These are phyloP conservation scores for Zaprionus gabonicus DNA, from an alignment of 1,140 invertebrate species.

Conservation along the genomic window DNA sequence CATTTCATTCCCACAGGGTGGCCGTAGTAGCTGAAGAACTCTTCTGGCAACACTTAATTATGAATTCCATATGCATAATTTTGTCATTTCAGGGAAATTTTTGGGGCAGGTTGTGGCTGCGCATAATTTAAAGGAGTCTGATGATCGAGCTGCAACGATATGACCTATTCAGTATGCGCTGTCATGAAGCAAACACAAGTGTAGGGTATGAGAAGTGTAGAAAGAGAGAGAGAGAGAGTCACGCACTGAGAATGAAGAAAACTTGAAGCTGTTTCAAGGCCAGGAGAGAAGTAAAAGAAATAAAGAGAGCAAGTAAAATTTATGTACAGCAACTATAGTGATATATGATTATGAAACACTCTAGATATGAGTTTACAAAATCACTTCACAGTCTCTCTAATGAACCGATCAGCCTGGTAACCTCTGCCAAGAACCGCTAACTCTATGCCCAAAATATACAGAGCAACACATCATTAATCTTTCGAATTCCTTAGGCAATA, in stretches of 20 bases:
- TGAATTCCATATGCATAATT: constrained; percentile 73
- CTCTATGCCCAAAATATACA: constrained; percentile 18
- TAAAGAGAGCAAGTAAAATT: neutral
- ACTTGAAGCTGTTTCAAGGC: constrained; percentile 12
- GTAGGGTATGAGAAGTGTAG: constrained; percentile 6
- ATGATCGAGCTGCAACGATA: constrained; percentile 20
- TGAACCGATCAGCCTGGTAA: constrained; percentile 34
- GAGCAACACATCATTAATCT: constrained; percentile 43
- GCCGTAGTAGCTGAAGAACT: constrained; percentile 45
- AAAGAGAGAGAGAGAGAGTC: neutral
- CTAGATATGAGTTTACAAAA: neutral
- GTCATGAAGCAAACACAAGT: constrained; percentile 62
- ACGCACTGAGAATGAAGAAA: neutral
- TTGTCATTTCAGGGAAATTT: constrained; percentile 64
- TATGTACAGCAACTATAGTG: neutral
- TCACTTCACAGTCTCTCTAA: constrained; percentile 9
- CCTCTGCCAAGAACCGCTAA: constrained; percentile 28
- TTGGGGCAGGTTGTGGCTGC: constrained; percentile 76
- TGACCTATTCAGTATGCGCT: constrained; percentile 50
- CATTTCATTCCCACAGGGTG: constrained; percentile 63
- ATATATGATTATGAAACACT: no score
- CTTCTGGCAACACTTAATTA: constrained; percentile 57
- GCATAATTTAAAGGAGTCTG: constrained; percentile 54
- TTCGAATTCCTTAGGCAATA: constrained; percentile 30
- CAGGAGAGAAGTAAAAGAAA: neutral